phyloP scores from a whole-genome alignment of 2,888 invertebrate genomes.

The Thereva nobilitata region DNA sequence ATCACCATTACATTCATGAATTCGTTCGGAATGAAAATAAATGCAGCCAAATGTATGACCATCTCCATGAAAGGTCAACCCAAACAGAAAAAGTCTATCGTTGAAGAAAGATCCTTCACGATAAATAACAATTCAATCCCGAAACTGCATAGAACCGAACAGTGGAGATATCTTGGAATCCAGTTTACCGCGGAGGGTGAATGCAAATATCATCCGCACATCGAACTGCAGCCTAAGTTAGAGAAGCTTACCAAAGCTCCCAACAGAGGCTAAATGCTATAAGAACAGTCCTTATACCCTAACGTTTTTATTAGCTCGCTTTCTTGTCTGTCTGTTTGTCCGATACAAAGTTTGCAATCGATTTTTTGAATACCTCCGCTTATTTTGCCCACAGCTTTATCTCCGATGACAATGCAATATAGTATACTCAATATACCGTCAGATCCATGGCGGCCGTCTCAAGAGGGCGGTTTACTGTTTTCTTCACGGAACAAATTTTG shows the following conservation, averaged over 20 bases:
- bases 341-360: too few relatives aligned
- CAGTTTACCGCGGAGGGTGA: neutral
- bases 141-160: neutral
- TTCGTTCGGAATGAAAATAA: neutral
- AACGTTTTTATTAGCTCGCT: conserved; percentile 12
- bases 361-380: too few relatives aligned
- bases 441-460: too few relatives aligned
- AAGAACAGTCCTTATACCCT: neutral
- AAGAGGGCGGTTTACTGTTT: too few relatives aligned
- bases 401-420: too few relatives aligned
- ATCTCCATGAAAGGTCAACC: conserved; percentile 1
- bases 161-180: conserved; percentile 3
- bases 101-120: neutral
- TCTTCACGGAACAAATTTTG: too few relatives aligned
- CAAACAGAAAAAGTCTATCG: neutral
- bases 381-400: too few relatives aligned
- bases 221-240: neutral
- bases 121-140: neutral
- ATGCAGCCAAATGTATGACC: neutral
- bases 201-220: neutral
- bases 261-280: conserved; percentile 2
- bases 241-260: neutral
- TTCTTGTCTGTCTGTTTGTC: too few relatives aligned
- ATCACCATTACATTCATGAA: neutral
- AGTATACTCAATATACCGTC: too few relatives aligned